phyloP scores from a whole-genome alignment of 2,888 invertebrate genomes.

The Nomada fucata region DNA sequence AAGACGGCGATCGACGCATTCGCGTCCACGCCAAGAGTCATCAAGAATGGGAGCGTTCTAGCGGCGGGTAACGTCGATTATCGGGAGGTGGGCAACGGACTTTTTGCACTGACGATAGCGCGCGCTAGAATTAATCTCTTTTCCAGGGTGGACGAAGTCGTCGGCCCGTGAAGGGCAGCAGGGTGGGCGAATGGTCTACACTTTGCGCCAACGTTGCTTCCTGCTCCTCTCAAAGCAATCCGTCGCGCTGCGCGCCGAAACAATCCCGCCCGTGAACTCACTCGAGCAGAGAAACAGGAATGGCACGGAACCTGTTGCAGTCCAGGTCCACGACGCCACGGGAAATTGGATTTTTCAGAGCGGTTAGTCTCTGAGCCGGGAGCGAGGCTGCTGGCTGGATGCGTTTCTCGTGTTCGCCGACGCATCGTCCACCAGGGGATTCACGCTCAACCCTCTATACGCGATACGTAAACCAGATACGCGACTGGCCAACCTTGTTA shows the following conservation, averaged over 20 bases:
- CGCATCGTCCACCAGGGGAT: background rate
- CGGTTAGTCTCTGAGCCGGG: slow-evolving; percentile 29
- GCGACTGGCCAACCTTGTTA: slow-evolving; percentile 35
- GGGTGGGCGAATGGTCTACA: slow-evolving; percentile 7
- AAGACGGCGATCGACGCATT: background rate
- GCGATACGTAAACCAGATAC: slow-evolving; percentile 35
- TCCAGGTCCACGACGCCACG: slow-evolving; percentile 53
- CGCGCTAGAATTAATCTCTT: slow-evolving; percentile 53
- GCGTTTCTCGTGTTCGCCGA: slow-evolving; percentile 49
- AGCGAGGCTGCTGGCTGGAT: slow-evolving; percentile 11
- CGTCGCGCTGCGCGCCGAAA: slow-evolving; percentile 66
- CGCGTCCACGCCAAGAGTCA: background rate
- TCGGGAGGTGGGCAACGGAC: slow-evolving; percentile 37
- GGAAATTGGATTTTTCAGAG: slow-evolving; percentile 64
- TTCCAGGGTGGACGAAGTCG: slow-evolving; percentile 36
- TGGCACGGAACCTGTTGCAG: slow-evolving; percentile 72
- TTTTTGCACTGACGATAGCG: slow-evolving; percentile 22
- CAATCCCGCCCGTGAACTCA: slow-evolving; percentile 64
- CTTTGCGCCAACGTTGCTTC: slow-evolving; percentile 39
- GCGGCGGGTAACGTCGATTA: slow-evolving; percentile 64
- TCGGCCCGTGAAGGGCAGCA: slow-evolving; percentile 30
- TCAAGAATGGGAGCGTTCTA: slow-evolving; percentile 51
- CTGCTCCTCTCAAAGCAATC: slow-evolving; percentile 66
- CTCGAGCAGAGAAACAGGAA: slow-evolving; percentile 63
- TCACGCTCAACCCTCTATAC: background rate